Evolutionary conservation across 2,113 vertebrate species (phyloP).

Genomic region (Hippocampus comes): DNA sequence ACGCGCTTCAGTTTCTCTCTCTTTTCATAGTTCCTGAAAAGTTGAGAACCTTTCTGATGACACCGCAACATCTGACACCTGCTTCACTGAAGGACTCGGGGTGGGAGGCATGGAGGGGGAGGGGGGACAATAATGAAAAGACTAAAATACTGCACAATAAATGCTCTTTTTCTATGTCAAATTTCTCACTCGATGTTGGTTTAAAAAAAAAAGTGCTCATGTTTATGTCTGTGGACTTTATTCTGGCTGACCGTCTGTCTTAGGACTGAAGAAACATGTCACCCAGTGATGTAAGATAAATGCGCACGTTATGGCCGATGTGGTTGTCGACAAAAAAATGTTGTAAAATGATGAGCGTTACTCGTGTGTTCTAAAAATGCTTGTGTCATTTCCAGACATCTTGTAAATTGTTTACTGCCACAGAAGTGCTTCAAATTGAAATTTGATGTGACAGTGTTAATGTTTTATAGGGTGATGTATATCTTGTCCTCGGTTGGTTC

Average conservation of each 20-base stretch:
- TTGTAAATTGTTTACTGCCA: constrained; percentile 85
- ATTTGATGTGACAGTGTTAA: constrained; percentile 94
- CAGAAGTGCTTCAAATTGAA: constrained; percentile 86
- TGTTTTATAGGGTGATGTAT: constrained; percentile 76
- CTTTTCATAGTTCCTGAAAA: constrained; percentile 82
- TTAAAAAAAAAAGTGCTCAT: constrained; percentile 35
- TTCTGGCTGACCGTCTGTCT: constrained; percentile 37
- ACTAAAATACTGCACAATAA: constrained; percentile 68
- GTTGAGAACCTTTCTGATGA: constrained; percentile 71
- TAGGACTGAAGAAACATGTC: constrained; percentile 37
- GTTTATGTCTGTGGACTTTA: constrained; percentile 50
- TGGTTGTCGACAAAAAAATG: constrained; percentile 48
- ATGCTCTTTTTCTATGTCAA: constrained; percentile 63
- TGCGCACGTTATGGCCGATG: constrained; percentile 57
- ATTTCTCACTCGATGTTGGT: constrained; percentile 61
- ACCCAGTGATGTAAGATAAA: constrained; percentile 42
- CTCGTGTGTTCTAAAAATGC: constrained; percentile 56
- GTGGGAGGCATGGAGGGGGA: background rate
- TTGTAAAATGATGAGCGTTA: constrained; percentile 42
- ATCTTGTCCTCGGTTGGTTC: constrained; percentile 70
- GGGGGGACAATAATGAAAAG: constrained; percentile 16
- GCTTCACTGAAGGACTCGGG: constrained; percentile 47
- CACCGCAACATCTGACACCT: constrained; percentile 28
- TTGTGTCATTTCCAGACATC: constrained; percentile 71
- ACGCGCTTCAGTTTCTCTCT: constrained; percentile 8